Conservation (phyloP, 2,797 vertebrate species). For the Emydoidea blandingii region DNA sequence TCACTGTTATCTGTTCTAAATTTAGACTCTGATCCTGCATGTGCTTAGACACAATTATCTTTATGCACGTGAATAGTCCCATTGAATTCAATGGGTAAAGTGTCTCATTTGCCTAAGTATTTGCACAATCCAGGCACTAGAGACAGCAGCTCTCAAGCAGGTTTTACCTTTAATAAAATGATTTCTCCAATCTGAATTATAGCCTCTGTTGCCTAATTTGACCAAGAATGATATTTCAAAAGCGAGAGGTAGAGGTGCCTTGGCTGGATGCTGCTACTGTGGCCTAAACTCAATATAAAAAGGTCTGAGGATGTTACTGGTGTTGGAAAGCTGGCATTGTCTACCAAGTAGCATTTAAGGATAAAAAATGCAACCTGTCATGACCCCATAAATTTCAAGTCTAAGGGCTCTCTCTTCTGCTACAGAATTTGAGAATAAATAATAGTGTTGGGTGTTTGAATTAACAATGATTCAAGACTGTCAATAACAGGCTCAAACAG, state of each 20-base stretch:
- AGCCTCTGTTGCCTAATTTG: not conserved
- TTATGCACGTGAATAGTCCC: not conserved
- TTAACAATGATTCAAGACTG: not conserved
- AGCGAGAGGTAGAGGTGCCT: not conserved
- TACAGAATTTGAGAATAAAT: not conserved
- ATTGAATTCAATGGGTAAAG: not conserved
- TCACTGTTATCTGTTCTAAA: not conserved
- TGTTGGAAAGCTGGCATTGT: not conserved
- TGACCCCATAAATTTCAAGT: not conserved
- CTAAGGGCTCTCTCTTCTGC: not conserved
- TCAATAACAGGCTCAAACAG: not conserved
- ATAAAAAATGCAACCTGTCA: not conserved
- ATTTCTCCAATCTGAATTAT: not conserved
- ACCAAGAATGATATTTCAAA: not conserved
- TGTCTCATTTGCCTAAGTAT: not conserved
- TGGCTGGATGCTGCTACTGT: not conserved
- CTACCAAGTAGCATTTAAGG: not conserved
- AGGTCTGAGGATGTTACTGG: not conserved
- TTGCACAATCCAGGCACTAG: not conserved
- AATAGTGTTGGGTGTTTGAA: not conserved
- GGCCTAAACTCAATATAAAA: not conserved
- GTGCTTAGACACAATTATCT: not conserved
- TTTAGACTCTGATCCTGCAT: not conserved
- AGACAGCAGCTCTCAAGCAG: not conserved
- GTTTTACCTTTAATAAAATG: not conserved